Evolutionary conservation across 2,797 vertebrate genomes (phyloP), one percentile per base, ranked within the genome.

Genomic region (Spinibarbus caldwelli): DNA sequence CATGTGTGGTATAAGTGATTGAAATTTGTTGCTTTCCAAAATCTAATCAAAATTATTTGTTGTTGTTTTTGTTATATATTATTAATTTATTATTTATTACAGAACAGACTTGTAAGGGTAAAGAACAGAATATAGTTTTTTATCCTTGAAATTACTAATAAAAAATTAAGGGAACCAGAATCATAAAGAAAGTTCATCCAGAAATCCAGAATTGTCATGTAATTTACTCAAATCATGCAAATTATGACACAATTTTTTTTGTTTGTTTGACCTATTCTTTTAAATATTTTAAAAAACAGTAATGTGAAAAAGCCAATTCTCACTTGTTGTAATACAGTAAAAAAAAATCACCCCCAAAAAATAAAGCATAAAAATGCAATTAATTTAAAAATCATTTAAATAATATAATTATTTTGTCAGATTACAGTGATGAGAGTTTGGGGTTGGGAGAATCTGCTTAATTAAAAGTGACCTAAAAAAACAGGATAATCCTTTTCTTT

Each of bases 391-490:
- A 29, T 17, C 7, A 17, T 43, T 72, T 10, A 5, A 72, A 29
- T 23, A 54, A 36, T 9, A 14, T 21, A 1, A 15, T 57, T 57
- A 15, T 57, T 77, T 38, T 57, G 49, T 57, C 34, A 57, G 11
- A 57, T 57, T 38, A 57, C 23, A 77, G 34, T 77, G n/a, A 57
- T 77, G 34, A 38, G 12, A 57, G 15, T 57, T 77, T 77, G 49
- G 49, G 31, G 21, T 57, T 77, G 12, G 8, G 23, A 9, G 14
- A 77, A 57, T 38, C 31, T 77, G 6, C 31, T 36, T 57, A n/a
- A 34, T 57, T 12, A n/a, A n/a, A 70, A 41, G 21, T 12, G 2
- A 23, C 21, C 12, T n/a, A 7, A 31, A 73, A 17, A 9, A 15
- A 10, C 3, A 4, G 11, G 23, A 4, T 8, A 36, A 19, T 31